These are phyloP conservation scores for Poecilia gillii DNA, from an alignment of 2,797 vertebrate genomes.

Conservation along the genomic window DNA sequence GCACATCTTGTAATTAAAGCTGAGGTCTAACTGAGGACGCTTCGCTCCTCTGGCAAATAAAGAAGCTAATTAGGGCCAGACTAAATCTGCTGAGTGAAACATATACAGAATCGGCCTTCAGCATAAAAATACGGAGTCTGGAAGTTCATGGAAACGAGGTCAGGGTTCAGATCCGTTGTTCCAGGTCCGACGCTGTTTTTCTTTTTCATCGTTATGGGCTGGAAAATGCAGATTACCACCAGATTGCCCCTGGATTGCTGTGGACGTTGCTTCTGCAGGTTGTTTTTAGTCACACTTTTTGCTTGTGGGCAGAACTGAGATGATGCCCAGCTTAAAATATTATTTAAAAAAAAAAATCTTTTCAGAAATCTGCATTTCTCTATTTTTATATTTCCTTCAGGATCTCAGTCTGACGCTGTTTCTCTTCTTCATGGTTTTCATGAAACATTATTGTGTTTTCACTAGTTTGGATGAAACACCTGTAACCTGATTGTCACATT, in stretches of 20 bases:
- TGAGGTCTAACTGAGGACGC: conserved; percentile 14
- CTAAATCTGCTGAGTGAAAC: conserved; percentile 8
- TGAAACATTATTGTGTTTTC: no score
- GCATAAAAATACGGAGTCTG: background rate
- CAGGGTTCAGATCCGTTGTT: no score
- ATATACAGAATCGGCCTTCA: background rate
- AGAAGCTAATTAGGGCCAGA: conserved; percentile 27
- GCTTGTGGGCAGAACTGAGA: background rate
- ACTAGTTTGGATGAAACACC: no score
- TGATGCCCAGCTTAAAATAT: background rate
- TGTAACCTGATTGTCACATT: no score
- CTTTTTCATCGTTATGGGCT: background rate
- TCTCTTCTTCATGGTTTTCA: no score
- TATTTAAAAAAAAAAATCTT: background rate
- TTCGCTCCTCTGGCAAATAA: conserved; percentile 6
- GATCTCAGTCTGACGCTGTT: no score
- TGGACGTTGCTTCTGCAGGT: background rate
- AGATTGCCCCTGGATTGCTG: background rate
- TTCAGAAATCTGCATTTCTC: background rate
- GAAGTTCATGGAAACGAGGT: background rate
- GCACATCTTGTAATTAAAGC: conserved; percentile 8
- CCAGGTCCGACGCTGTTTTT: no score
- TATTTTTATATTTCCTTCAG: background rate
- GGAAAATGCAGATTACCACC: background rate
- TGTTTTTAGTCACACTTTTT: background rate